phyloP scores from a whole-genome alignment of 2,888 invertebrate species.

The Torymus tubicola region DNA sequence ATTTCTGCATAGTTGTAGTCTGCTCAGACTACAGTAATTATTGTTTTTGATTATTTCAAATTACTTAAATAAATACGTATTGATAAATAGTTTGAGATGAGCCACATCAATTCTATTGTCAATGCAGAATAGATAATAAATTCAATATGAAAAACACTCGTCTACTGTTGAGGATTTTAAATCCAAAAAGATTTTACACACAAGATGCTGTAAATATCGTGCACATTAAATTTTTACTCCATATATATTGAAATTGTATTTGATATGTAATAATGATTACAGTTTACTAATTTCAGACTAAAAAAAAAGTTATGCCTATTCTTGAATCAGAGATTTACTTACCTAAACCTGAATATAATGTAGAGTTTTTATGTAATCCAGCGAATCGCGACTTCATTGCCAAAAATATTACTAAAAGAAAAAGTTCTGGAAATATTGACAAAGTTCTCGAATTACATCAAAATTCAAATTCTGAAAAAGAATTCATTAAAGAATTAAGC shows the following conservation, averaged over 20 bases:
- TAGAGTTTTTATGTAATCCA: slow-evolving; percentile 81
- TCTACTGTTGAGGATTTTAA: slow-evolving; percentile 51
- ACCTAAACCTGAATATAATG: slow-evolving; percentile 78
- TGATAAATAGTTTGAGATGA: no score
- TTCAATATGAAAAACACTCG: slow-evolving; percentile 57
- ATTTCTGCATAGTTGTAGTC: no score
- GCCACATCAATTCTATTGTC: no score
- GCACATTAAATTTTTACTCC: neutral
- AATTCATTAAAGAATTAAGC: slow-evolving; percentile 80
- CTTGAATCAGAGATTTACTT: slow-evolving; percentile 58
- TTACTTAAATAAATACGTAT: no score
- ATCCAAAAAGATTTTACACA: slow-evolving; percentile 52
- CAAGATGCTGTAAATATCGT: slow-evolving; percentile 47
- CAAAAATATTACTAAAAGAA: slow-evolving; percentile 82
- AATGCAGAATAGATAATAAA: neutral
- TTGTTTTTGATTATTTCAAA: no score
- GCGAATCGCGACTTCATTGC: slow-evolving; percentile 80
- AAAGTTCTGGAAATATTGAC: slow-evolving; percentile 83
- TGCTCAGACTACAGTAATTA: no score
- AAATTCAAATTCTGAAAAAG: slow-evolving; percentile 70
- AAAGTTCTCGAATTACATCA: slow-evolving; percentile 78
- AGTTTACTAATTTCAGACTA: slow-evolving; percentile 44
- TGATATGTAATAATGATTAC: slow-evolving; percentile 14
- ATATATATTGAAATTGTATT: slow-evolving; percentile 10
- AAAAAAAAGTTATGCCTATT: slow-evolving; percentile 54